Percentiles rank a stretch among this genome's conserved stretches.
phyloP scores from a whole-genome alignment of 2,113 vertebrate species.

The Aldabrachelys gigantea region DNA sequence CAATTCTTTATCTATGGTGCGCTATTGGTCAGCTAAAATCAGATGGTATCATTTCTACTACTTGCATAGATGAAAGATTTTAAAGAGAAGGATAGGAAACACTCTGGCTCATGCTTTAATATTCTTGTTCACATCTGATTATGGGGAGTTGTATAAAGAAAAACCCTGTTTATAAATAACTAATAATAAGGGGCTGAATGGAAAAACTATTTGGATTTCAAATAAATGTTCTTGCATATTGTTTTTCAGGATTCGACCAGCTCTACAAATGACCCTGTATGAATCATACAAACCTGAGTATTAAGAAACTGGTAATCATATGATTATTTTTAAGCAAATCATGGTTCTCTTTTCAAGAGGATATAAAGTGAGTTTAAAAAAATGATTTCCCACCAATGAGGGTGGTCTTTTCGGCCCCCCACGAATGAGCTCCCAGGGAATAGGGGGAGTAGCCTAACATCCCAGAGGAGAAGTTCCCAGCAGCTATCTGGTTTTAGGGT shows the following conservation, averaged over 20 bases:
- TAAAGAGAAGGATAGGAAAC: not conserved
- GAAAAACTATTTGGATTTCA: not conserved
- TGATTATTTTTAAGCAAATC: not conserved
- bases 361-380: not conserved
- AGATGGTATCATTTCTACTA: not conserved
- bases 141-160: not conserved
- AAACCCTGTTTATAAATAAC: not conserved
- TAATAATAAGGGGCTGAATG: not conserved
- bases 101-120: not conserved
- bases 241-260: not conserved
- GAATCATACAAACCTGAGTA: not conserved
- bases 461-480: not conserved
- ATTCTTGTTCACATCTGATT: not conserved
- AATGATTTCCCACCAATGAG: not conserved
- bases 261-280: not conserved
- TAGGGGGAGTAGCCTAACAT: not conserved
- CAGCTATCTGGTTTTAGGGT: not conserved
- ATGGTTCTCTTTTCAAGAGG: not conserved
- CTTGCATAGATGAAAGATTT: constrained; percentile 29
- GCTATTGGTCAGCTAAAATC: constrained; percentile 66
- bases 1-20: constrained; percentile 60
- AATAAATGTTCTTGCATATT: not conserved
- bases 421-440: not conserved
- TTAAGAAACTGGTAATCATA: not conserved
- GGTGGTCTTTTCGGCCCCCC: not conserved